Conservation (phyloP, 2,888 invertebrate species). For the Lobophora halterata region DNA sequence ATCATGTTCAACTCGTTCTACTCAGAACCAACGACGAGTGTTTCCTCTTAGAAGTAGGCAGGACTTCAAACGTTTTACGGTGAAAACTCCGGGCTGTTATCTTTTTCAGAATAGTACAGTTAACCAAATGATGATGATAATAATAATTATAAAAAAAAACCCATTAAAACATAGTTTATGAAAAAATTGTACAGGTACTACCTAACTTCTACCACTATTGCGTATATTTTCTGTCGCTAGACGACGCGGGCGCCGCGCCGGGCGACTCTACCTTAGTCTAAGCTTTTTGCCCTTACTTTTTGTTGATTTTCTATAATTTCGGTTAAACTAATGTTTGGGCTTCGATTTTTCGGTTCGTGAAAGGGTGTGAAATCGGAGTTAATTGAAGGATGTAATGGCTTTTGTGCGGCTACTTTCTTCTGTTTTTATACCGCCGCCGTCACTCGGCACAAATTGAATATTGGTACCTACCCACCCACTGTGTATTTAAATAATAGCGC, state of each 20-base stretch:
- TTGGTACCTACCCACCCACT: slow-evolving; percentile 30
- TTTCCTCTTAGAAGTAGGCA: no score
- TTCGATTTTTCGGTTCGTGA: slow-evolving; percentile 81
- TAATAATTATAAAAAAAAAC: no score
- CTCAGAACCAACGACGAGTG: no score
- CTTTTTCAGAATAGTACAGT: no score
- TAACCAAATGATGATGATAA: no score
- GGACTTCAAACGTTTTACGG: no score
- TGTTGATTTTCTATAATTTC: slow-evolving; percentile 76
- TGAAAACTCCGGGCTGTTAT: no score
- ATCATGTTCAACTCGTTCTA: no score
- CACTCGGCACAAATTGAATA: slow-evolving; percentile 17
- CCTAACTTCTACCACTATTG: not conserved
- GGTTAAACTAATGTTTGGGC: slow-evolving; percentile 80
- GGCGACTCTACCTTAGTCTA: slow-evolving; percentile 50
- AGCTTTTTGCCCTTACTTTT: slow-evolving; percentile 65
- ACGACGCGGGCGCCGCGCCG: slow-evolving; percentile 44
- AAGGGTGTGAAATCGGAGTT: slow-evolving; percentile 78
- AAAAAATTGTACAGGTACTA: no score
- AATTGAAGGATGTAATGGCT: slow-evolving; percentile 74
- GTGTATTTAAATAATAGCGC: slow-evolving; percentile 27
- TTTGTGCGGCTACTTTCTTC: slow-evolving; percentile 71
- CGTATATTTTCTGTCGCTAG: slow-evolving; percentile 12
- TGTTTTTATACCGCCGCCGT: slow-evolving; percentile 42
- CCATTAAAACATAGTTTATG: no score